phyloP scores from a whole-genome alignment of 2,888 invertebrate species.

The Caenorhabditis angaria region DNA sequence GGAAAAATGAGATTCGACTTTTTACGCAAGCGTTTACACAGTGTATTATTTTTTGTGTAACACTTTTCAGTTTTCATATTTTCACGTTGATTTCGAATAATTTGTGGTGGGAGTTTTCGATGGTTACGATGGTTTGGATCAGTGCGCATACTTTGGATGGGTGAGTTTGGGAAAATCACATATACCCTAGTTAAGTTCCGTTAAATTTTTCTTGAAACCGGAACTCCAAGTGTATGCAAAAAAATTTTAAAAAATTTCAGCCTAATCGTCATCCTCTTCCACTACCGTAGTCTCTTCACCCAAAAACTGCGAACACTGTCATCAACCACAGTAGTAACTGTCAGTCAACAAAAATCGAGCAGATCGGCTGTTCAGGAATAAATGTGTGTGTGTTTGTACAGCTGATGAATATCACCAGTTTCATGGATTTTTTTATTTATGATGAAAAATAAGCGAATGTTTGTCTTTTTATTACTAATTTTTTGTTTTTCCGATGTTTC shows the following conservation, averaged over 20 bases:
- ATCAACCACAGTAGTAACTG: conserved; percentile 4
- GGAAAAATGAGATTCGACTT: conserved; percentile 31
- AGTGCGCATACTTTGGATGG: conserved; percentile 32
- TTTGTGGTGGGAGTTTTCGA: conserved; percentile 34
- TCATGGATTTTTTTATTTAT: no score
- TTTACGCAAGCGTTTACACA: conserved; percentile 33
- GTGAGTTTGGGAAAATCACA: conserved; percentile 4
- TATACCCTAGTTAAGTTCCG: neutral
- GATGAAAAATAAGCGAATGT: no score
- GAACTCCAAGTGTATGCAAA: neutral
- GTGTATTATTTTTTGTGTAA: conserved; percentile 35
- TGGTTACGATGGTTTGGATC: conserved; percentile 40
- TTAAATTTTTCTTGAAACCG: neutral
- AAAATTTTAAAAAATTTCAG: conserved; percentile 13
- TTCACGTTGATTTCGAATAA: conserved; percentile 29
- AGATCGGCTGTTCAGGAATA: neutral
- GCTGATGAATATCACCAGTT: no score
- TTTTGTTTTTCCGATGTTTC: neutral
- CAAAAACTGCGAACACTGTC: conserved; percentile 15
- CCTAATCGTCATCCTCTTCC: conserved; percentile 30
- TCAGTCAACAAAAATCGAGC: conserved; percentile 8
- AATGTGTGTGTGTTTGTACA: no score
- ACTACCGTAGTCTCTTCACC: conserved; percentile 26
- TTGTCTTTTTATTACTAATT: neutral
- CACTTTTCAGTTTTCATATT: conserved; percentile 24